These are phyloP conservation scores for Halisarca cf. caerulea DNA, from an alignment of 37 sponge, comb jelly and placozoan species.

Conservation along the genomic window DNA sequence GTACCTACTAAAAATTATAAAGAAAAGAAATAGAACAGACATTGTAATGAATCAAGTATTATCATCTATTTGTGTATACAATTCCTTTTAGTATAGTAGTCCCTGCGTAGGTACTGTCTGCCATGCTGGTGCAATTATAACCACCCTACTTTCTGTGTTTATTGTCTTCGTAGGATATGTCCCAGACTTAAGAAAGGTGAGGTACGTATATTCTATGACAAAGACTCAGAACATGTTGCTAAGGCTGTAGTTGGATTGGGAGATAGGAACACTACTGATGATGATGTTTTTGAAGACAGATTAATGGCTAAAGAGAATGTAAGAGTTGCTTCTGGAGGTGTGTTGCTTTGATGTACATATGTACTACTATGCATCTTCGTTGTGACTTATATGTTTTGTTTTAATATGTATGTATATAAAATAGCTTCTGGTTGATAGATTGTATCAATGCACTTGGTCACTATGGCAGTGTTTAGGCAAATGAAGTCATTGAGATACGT, in stretches of 20 bases:
- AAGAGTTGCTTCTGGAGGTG: constrained; percentile 5
- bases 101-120: no score
- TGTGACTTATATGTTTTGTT: not conserved
- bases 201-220: not conserved
- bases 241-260: not conserved
- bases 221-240: not conserved
- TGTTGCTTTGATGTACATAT: not conserved
- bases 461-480: no score
- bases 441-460: no score
- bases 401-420: no score
- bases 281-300: not conserved
- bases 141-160: not conserved
- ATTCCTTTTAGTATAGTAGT: no score
- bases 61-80: no score
- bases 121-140: no score
- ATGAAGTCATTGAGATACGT: no score
- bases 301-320: not conserved
- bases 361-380: not conserved
- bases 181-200: not conserved
- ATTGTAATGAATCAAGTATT: no score
- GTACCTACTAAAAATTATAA: no score
- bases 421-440: no score
- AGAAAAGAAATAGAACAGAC: no score
- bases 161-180: not conserved
- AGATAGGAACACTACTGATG: not conserved